Evolutionary conservation across 2,888 invertebrate genomes (phyloP).

Genomic region (Callinectes sapidus): DNA sequence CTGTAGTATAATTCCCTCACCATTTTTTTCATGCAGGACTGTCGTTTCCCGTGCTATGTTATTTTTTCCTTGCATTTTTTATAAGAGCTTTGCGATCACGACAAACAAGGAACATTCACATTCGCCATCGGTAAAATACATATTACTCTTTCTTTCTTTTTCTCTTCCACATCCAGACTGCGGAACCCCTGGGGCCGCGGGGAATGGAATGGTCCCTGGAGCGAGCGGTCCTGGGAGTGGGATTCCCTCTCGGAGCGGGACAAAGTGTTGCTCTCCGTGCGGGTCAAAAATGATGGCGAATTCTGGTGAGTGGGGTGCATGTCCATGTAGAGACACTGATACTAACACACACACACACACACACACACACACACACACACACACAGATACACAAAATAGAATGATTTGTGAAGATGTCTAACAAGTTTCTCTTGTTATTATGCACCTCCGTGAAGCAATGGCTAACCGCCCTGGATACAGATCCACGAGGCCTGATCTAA

Average conservation of each 20-base stretch:
- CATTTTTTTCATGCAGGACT: not conserved
- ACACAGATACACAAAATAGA: no score
- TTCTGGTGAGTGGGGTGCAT: conserved; percentile 80
- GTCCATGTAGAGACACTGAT: not conserved
- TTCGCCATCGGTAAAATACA: not conserved
- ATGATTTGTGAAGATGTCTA: no score
- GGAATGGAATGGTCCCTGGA: conserved; percentile 85
- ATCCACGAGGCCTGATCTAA: no score
- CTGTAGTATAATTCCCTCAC: not conserved
- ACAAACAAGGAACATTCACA: not conserved
- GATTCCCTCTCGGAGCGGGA: conserved; percentile 81
- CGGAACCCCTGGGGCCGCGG: conserved; percentile 83
- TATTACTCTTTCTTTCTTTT: not conserved
- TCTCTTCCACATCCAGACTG: conserved; percentile 76
- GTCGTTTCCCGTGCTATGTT: not conserved
- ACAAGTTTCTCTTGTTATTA: no score
- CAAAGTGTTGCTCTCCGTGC: conserved; percentile 81
- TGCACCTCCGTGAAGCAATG: no score
- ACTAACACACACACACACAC: no score
- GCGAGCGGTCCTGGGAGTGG: conserved; percentile 84
- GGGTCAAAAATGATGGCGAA: conserved; percentile 83
- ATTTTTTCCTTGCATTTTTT: not conserved
- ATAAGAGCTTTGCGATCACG: not conserved
- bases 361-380: not conserved
- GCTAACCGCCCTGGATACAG: no score